These are phyloP conservation scores for Tolypeutes matacus DNA, from an alignment of 2,797 vertebrate genomes.

Conservation along the genomic window DNA sequence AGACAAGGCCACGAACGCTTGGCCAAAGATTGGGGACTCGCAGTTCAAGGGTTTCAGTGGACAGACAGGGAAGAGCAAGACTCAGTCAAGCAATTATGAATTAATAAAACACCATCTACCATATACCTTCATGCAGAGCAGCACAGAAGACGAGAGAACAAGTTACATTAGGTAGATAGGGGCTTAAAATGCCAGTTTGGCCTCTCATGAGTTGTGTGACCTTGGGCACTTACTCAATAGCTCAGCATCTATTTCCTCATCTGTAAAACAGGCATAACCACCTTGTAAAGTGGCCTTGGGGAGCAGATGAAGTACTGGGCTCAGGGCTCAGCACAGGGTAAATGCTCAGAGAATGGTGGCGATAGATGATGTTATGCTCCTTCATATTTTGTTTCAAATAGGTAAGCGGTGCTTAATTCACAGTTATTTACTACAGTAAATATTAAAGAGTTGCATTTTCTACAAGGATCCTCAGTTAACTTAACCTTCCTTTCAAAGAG, in stretches of 20 bases:
- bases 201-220: background rate
- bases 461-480: background rate
- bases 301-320: background rate
- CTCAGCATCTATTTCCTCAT: background rate
- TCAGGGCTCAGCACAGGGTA: no score
- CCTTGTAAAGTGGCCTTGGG: background rate
- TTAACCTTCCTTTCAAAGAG: background rate
- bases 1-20: background rate
- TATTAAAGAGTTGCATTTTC: background rate
- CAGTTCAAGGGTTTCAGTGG: background rate
- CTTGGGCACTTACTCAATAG: slow-evolving; percentile 11
- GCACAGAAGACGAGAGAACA: background rate
- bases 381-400: background rate
- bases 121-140: background rate
- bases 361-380: background rate
- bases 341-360: background rate
- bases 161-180: background rate
- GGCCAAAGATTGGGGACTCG: background rate
- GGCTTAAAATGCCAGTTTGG: background rate
- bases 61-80: background rate
- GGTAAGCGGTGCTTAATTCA: background rate
- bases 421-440: background rate
- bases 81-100: background rate
- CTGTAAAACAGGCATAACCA: background rate
- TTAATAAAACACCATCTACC: background rate